phyloP scores from a whole-genome alignment of 2,113 vertebrate species.

The Perca flavescens region DNA sequence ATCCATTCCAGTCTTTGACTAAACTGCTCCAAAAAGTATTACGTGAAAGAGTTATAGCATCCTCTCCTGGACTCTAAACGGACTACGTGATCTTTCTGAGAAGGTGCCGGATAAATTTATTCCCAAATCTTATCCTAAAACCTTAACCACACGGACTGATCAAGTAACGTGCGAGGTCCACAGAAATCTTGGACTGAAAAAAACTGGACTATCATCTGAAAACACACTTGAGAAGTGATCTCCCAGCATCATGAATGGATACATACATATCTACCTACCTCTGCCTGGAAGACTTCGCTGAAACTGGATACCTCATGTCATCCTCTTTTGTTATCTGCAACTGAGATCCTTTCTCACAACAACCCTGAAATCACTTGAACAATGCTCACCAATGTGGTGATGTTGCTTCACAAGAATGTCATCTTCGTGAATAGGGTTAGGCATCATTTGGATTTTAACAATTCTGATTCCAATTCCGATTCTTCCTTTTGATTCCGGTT shows the following conservation, averaged over 20 bases:
- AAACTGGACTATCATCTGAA: not conserved
- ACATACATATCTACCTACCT: not conserved
- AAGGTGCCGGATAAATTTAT: not conserved
- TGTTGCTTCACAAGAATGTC: not conserved
- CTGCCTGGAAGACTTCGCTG: not conserved
- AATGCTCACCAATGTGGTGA: not conserved
- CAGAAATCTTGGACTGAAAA: not conserved
- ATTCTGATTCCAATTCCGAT: too few species aligned
- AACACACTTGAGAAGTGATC: not conserved
- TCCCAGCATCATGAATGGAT: not conserved
- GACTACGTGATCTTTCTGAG: not conserved
- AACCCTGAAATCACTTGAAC: not conserved
- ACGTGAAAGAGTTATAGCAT: not conserved
- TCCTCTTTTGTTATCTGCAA: not conserved
- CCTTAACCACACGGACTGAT: not conserved
- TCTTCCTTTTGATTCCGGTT: too few species aligned
- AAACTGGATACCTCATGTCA: not conserved
- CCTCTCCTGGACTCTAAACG: not conserved
- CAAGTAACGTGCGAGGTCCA: not conserved
- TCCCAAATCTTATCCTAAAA: not conserved
- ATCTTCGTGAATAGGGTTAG: too few species aligned
- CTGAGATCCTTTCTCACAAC: not conserved
- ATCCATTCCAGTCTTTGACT: not conserved
- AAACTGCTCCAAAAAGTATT: not conserved
- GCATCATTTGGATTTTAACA: too few species aligned